A percentile compares a stretch with the other conserved stretches of the same genome.
Conservation (phyloP, 1,140 invertebrate genomes). For the Scaptomyza graminum region DNA sequence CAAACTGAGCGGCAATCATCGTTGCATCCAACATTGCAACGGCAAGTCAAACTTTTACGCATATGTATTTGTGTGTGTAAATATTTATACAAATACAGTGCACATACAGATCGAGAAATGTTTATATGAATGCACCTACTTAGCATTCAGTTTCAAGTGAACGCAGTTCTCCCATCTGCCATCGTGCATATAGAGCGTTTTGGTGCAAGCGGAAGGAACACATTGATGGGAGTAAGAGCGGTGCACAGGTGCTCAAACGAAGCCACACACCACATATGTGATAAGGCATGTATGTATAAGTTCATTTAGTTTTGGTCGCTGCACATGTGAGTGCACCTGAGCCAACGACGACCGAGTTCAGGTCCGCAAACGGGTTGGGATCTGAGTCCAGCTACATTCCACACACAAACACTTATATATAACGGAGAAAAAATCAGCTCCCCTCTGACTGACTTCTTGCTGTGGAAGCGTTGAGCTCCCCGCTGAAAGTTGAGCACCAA, state of each 20-base stretch:
- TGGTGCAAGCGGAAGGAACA: conserved; percentile 1
- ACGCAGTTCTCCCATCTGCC: conserved; percentile 25
- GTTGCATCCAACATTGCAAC: conserved; percentile 4
- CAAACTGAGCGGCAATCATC: conserved; percentile 9
- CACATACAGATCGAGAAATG: conserved; percentile 23
- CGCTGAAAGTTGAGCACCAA: conserved; percentile 48
- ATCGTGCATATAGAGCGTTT: conserved; percentile 1
- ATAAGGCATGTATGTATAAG: conserved; percentile 37
- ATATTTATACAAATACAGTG: conserved; percentile 12
- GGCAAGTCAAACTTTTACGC: conserved; percentile 19
- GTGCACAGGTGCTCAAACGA: conserved; percentile 47
- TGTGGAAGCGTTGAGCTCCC: conserved; percentile 31
- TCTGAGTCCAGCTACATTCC: conserved; percentile 25
- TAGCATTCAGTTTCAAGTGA: conserved; percentile 52
- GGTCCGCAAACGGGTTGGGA: conserved; percentile 10
- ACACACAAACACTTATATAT: not conserved
- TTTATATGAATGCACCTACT: conserved; percentile 55
- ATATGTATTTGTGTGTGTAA: conserved; percentile 3
- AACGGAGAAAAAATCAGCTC: conserved; percentile 6
- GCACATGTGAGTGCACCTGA: conserved; percentile 55
- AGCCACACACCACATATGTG: conserved; percentile 40
- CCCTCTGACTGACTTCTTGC: conserved; percentile 43
- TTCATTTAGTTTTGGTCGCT: conserved; percentile 57
- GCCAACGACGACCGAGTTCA: conserved; percentile 26
- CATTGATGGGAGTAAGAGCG: conserved; percentile 17